A percentile compares a stretch with the other conserved stretches of the same genome.
Conservation (phyloP, 2,113 vertebrate species). For the Xenopus borealis region DNA sequence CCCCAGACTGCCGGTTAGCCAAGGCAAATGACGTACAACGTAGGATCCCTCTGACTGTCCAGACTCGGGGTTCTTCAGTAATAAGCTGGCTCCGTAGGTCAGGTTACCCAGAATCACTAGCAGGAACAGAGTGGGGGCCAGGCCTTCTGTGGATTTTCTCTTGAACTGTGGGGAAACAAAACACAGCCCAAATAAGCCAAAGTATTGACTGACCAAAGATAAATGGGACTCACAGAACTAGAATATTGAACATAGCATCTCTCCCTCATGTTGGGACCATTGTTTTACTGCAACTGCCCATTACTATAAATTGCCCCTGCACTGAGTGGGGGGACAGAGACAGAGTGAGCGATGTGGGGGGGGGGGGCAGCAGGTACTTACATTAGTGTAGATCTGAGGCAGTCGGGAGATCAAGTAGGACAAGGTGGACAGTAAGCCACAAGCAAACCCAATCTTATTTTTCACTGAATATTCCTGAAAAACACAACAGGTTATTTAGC, state of each 20-base stretch:
- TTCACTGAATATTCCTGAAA: slow-evolving; percentile 73
- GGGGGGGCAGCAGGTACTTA: too few species aligned
- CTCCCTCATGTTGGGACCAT: too few species aligned
- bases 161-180: slow-evolving; percentile 62
- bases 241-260: too few species aligned
- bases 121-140: slow-evolving; percentile 87
- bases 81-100: slow-evolving; percentile 80
- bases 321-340: too few species aligned
- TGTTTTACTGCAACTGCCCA: too few species aligned
- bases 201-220: too few species aligned
- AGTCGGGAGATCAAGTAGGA: slow-evolving; percentile 86
- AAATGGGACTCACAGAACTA: too few species aligned
- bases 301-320: too few species aligned
- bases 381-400: slow-evolving; percentile 80
- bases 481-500: not conserved
- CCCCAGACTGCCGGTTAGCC: slow-evolving; percentile 92
- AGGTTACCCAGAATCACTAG: slow-evolving; percentile 90
- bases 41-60: slow-evolving; percentile 74
- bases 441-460: slow-evolving; percentile 79
- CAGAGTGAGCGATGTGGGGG: too few species aligned
- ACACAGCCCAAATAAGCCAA: not conserved
- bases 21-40: slow-evolving; percentile 86
- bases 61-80: slow-evolving; percentile 83
- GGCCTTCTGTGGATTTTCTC: slow-evolving; percentile 81
- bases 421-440: slow-evolving; percentile 82